Conservation (phyloP, 1,140 invertebrate genomes). For the Cherax destructor region DNA sequence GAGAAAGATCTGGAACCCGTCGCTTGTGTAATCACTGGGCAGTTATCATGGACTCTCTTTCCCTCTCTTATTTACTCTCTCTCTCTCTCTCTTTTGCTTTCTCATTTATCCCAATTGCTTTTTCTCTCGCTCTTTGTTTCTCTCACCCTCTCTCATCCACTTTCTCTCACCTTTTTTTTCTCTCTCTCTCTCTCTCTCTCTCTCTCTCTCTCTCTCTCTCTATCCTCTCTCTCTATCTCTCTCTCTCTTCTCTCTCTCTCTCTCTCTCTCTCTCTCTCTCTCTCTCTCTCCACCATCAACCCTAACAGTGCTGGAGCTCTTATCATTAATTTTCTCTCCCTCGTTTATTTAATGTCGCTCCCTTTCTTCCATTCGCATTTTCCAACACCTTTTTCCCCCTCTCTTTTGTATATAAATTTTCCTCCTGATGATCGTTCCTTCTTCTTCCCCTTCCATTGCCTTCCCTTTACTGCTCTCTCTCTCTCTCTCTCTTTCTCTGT, state of each 20-base stretch:
- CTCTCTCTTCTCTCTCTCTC: not conserved
- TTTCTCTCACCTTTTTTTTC: no score
- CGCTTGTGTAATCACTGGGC: no score
- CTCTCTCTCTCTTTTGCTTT: not conserved
- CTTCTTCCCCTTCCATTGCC: not conserved
- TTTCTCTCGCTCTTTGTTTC: not conserved
- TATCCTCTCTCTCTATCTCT: no score
- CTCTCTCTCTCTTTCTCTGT: not conserved
- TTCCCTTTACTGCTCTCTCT: not conserved
- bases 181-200: not conserved
- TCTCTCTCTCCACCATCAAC: not conserved
- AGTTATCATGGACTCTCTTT: no score
- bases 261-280: not conserved
- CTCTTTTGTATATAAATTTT: conserved; percentile 20
- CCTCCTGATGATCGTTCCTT: not conserved
- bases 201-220: not conserved
- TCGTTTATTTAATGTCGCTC: not conserved
- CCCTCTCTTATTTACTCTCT: no score
- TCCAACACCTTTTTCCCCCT: not conserved
- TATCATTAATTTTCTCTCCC: conserved; percentile 14
- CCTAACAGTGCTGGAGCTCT: not conserved
- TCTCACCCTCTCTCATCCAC: no score
- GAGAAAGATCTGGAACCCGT: no score
- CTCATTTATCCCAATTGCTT: not conserved
- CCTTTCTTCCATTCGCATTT: not conserved